Percentiles rank a stretch among this genome's conserved stretches.
Evolutionary conservation across 35 echinoderm and acorn worm genomes (phyloP).

Genomic region (Stichopus chloronotus): DNA sequence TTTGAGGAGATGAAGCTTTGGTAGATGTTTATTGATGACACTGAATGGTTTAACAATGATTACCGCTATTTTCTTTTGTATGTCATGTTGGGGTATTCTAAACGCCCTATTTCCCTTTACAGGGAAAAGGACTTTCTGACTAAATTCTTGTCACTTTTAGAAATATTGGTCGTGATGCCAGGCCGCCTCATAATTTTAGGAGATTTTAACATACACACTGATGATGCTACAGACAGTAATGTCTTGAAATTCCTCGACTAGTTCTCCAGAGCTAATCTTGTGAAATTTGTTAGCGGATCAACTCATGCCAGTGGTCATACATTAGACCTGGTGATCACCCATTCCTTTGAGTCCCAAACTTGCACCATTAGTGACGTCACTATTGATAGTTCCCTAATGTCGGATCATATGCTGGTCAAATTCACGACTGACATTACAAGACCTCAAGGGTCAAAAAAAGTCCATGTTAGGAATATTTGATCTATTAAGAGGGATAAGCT

Average conservation of each 20-base stretch:
- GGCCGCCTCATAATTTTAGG: constrained; percentile 53
- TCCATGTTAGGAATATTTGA: constrained; percentile 39
- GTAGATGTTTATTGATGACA: too few species aligned
- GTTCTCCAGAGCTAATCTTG: constrained; percentile 34
- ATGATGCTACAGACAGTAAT: constrained; percentile 46
- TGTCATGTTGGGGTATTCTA: too few species aligned
- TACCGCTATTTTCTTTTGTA: too few species aligned
- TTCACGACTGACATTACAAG: constrained; percentile 39
- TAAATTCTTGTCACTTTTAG: constrained; percentile 6
- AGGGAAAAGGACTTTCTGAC: constrained; percentile 14
- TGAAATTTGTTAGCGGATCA: constrained; percentile 53
- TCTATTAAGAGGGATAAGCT: constrained; percentile 22
- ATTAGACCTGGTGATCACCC: constrained; percentile 60
- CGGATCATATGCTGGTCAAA: neutral
- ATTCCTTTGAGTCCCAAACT: neutral
- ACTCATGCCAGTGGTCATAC: constrained; percentile 65
- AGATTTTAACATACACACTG: constrained; percentile 67
- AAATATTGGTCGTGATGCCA: neutral
- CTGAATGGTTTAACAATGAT: too few species aligned
- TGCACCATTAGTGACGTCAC: constrained; percentile 17
- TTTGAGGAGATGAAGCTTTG: too few species aligned
- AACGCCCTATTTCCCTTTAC: too few species aligned
- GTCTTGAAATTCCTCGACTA: constrained; percentile 49
- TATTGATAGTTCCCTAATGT: neutral
- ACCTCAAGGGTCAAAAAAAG: neutral